Conservation (phyloP, 2,888 invertebrate species). For the Magallana nippona region DNA sequence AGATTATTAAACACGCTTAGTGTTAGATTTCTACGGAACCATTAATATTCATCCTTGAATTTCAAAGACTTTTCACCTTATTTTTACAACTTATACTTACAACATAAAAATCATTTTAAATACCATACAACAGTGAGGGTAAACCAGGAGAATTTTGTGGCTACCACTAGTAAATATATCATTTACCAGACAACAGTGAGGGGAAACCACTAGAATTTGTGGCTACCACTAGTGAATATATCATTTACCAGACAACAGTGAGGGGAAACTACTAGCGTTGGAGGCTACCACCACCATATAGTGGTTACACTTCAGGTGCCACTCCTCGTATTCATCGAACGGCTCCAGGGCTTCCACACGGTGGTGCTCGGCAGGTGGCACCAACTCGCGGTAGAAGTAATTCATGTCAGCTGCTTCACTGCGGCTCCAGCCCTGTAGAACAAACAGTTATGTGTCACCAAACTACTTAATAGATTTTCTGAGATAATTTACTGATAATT, state of each 20-base stretch:
- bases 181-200: background rate
- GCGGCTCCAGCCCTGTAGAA: constrained; percentile 76
- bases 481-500: no score
- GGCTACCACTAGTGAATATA: background rate
- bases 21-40: no score
- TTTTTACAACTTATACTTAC: no score
- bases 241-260: background rate
- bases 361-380: constrained; percentile 73
- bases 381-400: constrained; percentile 75
- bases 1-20: no score
- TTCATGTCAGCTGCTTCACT: constrained; percentile 77
- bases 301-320: constrained; percentile 81
- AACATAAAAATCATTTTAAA: no score
- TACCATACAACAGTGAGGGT: background rate
- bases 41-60: no score
- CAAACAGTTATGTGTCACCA: background rate
- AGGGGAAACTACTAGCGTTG: constrained; percentile 45
- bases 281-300: constrained; percentile 80
- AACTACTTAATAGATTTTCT: no score
- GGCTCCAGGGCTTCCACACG: constrained; percentile 79
- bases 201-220: background rate
- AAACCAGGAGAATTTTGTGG: background rate
- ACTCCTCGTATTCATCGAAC: constrained; percentile 82
- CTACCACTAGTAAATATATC: background rate
- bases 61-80: no score